A percentile compares a stretch with the other conserved stretches of the same genome.
Conservation (phyloP, 2,888 invertebrate species). For the Lordiphosa fenestrarum region DNA sequence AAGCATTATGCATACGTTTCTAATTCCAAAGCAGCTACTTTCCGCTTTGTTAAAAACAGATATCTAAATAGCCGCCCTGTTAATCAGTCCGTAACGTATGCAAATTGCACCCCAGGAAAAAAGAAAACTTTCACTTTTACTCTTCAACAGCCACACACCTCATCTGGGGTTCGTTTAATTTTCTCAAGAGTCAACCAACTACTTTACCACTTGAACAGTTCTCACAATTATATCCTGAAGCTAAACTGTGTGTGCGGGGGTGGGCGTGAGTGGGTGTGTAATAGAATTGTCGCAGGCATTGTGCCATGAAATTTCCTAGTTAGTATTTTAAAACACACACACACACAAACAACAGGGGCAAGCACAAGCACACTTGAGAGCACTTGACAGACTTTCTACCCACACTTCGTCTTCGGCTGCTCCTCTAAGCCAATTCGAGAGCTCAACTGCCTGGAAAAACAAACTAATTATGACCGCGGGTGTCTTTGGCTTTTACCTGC, state of each 20-base stretch:
- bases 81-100: too few relatives aligned
- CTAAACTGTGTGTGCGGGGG: conserved; percentile 43
- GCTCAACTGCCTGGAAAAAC: conserved; percentile 67
- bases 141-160: background rate
- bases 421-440: conserved; percentile 48
- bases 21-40: too few relatives aligned
- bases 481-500: conserved; percentile 30
- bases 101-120: too few relatives aligned
- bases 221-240: conserved; percentile 11
- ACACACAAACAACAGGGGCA: background rate
- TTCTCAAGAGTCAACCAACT: conserved; percentile 18
- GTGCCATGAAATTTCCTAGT: conserved; percentile 30
- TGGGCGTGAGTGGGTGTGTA: conserved; percentile 53
- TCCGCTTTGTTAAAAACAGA: too few relatives aligned
- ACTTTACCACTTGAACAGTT: conserved; percentile 9
- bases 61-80: too few relatives aligned
- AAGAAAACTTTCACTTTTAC: background rate
- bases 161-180: conserved; percentile 1
- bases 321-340: conserved; percentile 10
- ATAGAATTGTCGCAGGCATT: conserved; percentile 43
- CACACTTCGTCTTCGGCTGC: conserved; percentile 4
- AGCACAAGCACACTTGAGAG: conserved; percentile 16
- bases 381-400: conserved; percentile 34
- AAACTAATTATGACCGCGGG: conserved; percentile 72
- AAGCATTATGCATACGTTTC: too few relatives aligned